Base-by-base conservation (phyloP, 2,797 vertebrate species). In the Alauda arvensis region DNA sequence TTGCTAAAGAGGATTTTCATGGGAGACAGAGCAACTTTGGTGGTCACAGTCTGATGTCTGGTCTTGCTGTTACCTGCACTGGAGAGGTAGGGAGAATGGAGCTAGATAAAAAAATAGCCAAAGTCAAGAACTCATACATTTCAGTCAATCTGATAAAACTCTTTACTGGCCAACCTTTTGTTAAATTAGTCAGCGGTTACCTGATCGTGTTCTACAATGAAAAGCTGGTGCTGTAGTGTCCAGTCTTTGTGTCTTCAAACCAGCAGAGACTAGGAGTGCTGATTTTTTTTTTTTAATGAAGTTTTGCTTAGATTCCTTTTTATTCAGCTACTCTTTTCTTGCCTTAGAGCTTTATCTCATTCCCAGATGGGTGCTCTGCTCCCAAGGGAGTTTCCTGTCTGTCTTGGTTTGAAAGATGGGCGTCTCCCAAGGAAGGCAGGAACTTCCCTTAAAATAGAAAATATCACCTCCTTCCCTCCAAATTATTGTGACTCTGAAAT, bases 341-440 rank as follows among this genome's bases (percentile, higher is more conserved):
- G 23, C 25, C 9, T 23, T 46, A 10, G 2, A 68, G 34, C 24
- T 49, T 25, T 29, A 23, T 33, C 8, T 20, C 0, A 0, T 26
- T 56, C 34, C 24, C 25, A 5, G 12, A 45, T 15, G 17, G 9
- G 16, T 51, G 33, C 12, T 14, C 26, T 33, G 42, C 8, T 6
- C 29, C 18, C 2, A 2, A 0, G 2, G 43, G n/a, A n/a, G 28
- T 45, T 45, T 39, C 28, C 56, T 46, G 8, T 39, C 33, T 42
- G 8, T 67, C 31, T 51, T 20, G 11, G 5, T 43, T 68, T 79
- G 55, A 51, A 68, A 43, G 63, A 31, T 4, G 17, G 10, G 10
- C 1, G 0, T 59, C 31, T 51, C 13, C 16, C 20, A 31, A 59
- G 37, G 45, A 34, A 67, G 20, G 14, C 1, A 0, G 14, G 26